Evolutionary conservation across 2,888 invertebrate genomes (phyloP).

Genomic region (Cephus rjabovi): DNA sequence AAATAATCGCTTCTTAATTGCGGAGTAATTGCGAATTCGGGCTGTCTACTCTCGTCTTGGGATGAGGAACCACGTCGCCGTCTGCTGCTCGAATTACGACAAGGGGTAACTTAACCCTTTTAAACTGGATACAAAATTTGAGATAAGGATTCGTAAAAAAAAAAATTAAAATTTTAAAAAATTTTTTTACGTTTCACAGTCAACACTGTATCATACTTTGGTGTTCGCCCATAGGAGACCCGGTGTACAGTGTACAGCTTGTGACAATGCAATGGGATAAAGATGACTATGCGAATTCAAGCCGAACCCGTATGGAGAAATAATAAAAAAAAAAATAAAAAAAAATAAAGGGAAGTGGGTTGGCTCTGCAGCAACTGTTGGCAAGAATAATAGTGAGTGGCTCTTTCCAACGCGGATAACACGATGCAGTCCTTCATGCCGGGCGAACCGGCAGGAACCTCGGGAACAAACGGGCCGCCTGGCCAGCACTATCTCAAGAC

Average conservation of each 20-base stretch:
- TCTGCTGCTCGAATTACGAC: constrained; percentile 33
- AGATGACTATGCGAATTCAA: background rate
- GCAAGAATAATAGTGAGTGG: constrained; percentile 31
- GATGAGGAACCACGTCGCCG: constrained; percentile 15
- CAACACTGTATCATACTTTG: background rate
- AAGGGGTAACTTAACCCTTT: constrained; percentile 44
- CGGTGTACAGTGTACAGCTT: too few relatives aligned
- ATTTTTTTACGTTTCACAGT: too few relatives aligned
- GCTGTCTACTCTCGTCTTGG: constrained; percentile 22
- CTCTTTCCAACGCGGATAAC: constrained; percentile 35
- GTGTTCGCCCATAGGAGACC: background rate
- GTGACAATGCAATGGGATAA: background rate
- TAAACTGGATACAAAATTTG: background rate
- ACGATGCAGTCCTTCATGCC: constrained; percentile 47
- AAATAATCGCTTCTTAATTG: constrained; percentile 66
- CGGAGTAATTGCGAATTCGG: constrained; percentile 62
- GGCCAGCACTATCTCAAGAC: constrained; percentile 60
- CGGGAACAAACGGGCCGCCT: constrained; percentile 61
- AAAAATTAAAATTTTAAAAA: background rate
- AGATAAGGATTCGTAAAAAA: background rate
- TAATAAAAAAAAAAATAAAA: background rate
- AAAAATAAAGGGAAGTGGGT: background rate
- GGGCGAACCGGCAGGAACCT: constrained; percentile 35
- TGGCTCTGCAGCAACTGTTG: constrained; percentile 18
- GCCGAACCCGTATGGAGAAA: background rate